Evolutionary conservation across 1,140 invertebrate species (phyloP).

Genomic region (Megalonaias nervosa): DNA sequence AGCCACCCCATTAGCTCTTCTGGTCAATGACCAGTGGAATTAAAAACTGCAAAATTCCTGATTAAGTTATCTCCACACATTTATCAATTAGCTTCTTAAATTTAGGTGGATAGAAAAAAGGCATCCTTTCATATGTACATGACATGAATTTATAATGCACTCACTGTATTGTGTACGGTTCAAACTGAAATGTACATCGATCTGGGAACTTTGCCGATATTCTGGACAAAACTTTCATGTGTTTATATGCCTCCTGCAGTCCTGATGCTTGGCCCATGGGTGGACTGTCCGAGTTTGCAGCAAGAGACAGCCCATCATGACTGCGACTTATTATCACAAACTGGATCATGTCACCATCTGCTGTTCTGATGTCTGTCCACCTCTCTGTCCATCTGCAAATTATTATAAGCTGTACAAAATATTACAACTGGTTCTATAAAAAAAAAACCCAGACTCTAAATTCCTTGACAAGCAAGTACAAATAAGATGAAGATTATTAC

Average conservation of each 20-base stretch:
- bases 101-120: background rate
- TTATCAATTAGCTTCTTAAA: background rate
- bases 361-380: no score
- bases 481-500: no score
- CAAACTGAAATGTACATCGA: constrained; percentile 26
- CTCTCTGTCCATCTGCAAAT: no score
- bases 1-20: no score
- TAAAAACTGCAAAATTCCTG: no score
- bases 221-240: constrained; percentile 32
- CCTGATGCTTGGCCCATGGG: constrained; percentile 1
- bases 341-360: constrained; percentile 15
- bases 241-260: constrained; percentile 26
- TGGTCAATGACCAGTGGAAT: no score
- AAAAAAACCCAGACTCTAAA: no score
- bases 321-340: constrained; percentile 36
- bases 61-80: no score
- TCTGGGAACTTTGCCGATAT: constrained; percentile 32
- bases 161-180: constrained; percentile 25
- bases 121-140: background rate
- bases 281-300: constrained; percentile 29
- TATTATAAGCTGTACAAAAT: no score
- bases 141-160: background rate
- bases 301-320: constrained; percentile 36
- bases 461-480: no score
- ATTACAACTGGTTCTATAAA: no score